phyloP scores from a whole-genome alignment of 2,888 invertebrate species.

The Plebejus argus region DNA sequence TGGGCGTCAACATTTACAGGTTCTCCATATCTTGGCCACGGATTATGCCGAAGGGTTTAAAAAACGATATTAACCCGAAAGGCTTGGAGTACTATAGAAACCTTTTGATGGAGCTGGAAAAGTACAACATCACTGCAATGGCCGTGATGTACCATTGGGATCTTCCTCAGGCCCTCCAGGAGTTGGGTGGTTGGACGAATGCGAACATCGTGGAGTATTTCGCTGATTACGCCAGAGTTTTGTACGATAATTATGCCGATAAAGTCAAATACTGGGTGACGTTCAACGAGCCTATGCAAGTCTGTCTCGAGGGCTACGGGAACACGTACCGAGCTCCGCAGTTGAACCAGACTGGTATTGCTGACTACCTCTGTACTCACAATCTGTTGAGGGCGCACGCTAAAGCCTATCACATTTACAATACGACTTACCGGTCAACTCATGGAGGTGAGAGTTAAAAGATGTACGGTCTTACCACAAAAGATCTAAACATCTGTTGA shows the following conservation, averaged over 20 bases:
- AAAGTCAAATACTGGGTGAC: constrained; percentile 88
- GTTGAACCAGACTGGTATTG: constrained; percentile 81
- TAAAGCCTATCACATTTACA: constrained; percentile 84
- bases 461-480: too few species aligned
- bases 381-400: constrained; percentile 88
- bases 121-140: constrained; percentile 85
- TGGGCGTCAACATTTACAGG: constrained; percentile 84
- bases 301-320: constrained; percentile 79
- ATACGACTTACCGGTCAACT: constrained; percentile 77
- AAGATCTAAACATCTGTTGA: too few species aligned
- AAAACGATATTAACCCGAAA: constrained; percentile 83
- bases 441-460: constrained; percentile 71
- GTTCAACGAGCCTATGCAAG: constrained; percentile 86
- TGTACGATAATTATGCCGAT: constrained; percentile 82
- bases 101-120: constrained; percentile 85
- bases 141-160: constrained; percentile 88
- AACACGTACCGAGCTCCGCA: constrained; percentile 82
- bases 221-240: constrained; percentile 82
- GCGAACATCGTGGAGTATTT: constrained; percentile 83
- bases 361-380: constrained; percentile 85
- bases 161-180: constrained; percentile 83
- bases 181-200: constrained; percentile 85
- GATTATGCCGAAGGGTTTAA: constrained; percentile 85
- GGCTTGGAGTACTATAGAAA: constrained; percentile 90
- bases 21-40: constrained; percentile 90